Conservation (phyloP, 1,140 invertebrate genomes). For the Gryon sp. region DNA sequence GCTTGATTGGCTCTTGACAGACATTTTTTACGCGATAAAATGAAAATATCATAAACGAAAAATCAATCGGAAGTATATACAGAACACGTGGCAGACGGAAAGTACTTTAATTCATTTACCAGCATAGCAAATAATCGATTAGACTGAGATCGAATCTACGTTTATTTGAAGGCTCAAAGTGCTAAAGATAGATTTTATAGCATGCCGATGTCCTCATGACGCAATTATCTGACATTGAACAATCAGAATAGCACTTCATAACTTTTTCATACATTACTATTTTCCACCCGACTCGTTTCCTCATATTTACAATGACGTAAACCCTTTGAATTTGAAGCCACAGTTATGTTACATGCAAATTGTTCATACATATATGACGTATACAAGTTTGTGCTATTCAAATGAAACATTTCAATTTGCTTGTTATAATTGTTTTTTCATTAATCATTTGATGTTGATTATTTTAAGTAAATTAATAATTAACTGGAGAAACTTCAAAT, state of each 20-base stretch:
- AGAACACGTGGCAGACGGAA: constrained; percentile 3
- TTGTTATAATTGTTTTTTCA: too few relatives aligned
- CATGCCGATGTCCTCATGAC: constrained; percentile 61
- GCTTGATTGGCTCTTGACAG: not conserved
- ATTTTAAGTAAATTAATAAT: too few relatives aligned
- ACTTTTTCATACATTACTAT: constrained; percentile 52
- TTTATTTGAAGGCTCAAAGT: constrained; percentile 49
- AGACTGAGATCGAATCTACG: constrained; percentile 40
- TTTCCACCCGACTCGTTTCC: constrained; percentile 27
- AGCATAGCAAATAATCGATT: constrained; percentile 40
- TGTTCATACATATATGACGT: too few relatives aligned
- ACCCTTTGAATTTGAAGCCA: too few relatives aligned
- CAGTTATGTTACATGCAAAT: too few relatives aligned
- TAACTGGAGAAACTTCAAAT: too few relatives aligned
- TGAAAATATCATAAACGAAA: constrained; percentile 4
- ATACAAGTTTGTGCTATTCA: too few relatives aligned
- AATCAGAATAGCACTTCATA: constrained; percentile 58
- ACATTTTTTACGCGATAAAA: constrained; percentile 2
- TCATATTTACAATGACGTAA: constrained; percentile 48
- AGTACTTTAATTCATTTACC: constrained; percentile 37
- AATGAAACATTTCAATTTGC: too few relatives aligned
- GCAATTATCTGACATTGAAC: constrained; percentile 64
- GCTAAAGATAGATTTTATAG: constrained; percentile 54
- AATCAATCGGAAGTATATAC: constrained; percentile 13
- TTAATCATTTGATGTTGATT: too few relatives aligned